Conservation (phyloP, 2,113 vertebrate genomes). For the Scomber japonicus region DNA sequence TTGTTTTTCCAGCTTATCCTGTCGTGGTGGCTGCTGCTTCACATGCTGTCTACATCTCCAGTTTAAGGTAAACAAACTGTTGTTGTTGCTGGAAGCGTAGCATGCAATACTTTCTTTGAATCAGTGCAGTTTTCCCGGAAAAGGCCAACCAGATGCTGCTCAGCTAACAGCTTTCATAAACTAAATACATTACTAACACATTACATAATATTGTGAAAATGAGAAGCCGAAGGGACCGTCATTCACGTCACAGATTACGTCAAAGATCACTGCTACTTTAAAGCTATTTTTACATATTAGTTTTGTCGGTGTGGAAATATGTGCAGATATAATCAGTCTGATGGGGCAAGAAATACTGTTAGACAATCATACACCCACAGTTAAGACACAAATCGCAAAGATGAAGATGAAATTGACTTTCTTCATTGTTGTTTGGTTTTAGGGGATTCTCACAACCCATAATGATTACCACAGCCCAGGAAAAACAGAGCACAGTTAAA, state of each 20-base stretch:
- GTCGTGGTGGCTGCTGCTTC: neutral
- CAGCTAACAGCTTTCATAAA: slow-evolving; percentile 6
- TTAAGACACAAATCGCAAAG: too few species aligned
- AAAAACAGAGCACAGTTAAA: neutral
- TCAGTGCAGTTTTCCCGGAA: neutral
- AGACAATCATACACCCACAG: neutral
- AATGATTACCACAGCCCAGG: neutral
- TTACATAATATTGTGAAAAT: slow-evolving; percentile 5
- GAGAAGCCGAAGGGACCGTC: neutral
- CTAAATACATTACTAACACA: neutral
- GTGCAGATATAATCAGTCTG: neutral
- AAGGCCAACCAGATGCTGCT: neutral
- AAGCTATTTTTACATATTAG: neutral
- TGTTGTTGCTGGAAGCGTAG: neutral
- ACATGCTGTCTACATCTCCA: neutral
- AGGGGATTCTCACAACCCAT: neutral
- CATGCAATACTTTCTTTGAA: neutral
- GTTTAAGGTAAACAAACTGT: slow-evolving; percentile 11
- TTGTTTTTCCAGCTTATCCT: neutral
- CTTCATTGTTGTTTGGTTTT: neutral
- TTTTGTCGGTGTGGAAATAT: neutral
- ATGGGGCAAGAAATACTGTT: neutral
- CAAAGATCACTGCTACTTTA: neutral
- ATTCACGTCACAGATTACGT: neutral
- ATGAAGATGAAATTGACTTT: too few species aligned